Conservation (phyloP, 2,113 vertebrate species). For the Sander lucioperca region DNA sequence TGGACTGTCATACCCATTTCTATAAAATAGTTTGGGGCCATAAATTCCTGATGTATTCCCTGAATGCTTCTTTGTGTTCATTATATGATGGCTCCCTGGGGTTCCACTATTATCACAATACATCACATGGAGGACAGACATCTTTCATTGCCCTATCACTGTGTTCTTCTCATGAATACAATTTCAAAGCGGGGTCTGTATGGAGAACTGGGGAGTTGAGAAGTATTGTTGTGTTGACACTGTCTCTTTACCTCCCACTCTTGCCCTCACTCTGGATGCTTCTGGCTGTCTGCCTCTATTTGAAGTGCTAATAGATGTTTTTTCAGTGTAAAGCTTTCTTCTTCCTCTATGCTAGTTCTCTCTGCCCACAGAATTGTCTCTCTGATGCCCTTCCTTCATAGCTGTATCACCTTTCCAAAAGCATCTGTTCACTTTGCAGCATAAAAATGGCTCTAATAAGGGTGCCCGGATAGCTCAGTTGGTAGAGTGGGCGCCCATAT, state of each 20-base stretch:
- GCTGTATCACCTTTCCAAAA: conserved; percentile 22
- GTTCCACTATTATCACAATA: conserved; percentile 19
- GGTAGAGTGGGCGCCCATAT: too few relatives aligned
- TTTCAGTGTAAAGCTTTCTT: conserved; percentile 40
- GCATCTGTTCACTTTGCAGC: conserved; percentile 25
- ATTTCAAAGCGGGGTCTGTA: conserved; percentile 65
- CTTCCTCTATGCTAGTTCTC: conserved; percentile 12
- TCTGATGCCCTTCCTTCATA: neutral
- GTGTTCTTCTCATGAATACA: conserved; percentile 76
- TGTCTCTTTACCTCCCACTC: conserved; percentile 73
- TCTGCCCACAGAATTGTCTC: conserved; percentile 22
- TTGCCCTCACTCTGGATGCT: conserved; percentile 53
- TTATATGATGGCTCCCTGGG: conserved; percentile 17
- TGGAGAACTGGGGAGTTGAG: conserved; percentile 45
- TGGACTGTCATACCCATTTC: neutral
- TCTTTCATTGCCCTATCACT: conserved; percentile 46
- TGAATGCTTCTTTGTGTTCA: conserved; percentile 11
- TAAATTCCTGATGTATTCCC: conserved; percentile 7
- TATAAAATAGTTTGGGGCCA: neutral
- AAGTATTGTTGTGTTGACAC: conserved; percentile 63
- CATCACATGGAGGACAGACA: conserved; percentile 27
- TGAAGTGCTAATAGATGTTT: conserved; percentile 75
- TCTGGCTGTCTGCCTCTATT: conserved; percentile 60
- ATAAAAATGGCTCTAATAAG: neutral
- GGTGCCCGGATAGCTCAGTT: too few relatives aligned